phyloP scores from a whole-genome alignment of 2,797 vertebrate genomes.

The Sebastes hubbsi region DNA sequence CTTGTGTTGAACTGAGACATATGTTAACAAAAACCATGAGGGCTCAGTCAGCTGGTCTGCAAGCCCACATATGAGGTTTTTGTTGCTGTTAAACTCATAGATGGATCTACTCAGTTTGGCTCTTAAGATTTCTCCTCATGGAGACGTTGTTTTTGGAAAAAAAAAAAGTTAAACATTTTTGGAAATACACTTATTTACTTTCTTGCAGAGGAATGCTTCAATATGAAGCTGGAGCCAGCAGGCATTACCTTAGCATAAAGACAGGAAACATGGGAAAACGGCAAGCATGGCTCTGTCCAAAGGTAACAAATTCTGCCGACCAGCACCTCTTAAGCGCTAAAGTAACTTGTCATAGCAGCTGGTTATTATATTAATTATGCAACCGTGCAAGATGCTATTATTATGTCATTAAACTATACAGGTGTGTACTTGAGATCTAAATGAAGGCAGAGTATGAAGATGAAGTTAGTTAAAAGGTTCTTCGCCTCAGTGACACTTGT shows the following conservation, averaged over 20 bases:
- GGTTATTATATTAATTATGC: no score
- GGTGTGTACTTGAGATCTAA: no score
- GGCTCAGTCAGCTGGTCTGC: slow-evolving; percentile 7
- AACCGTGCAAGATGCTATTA: no score
- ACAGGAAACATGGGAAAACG: neutral
- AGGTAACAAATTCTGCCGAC: no score
- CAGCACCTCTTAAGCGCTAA: neutral
- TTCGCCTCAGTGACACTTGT: neutral
- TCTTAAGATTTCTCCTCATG: neutral
- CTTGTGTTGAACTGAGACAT: neutral
- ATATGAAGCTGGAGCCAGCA: neutral
- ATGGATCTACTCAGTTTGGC: neutral
- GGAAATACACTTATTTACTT: neutral
- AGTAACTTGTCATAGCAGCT: neutral
- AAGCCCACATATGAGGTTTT: neutral
- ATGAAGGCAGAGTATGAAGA: no score
- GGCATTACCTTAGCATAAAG: neutral
- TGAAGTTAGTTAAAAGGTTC: neutral
- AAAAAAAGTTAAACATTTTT: neutral
- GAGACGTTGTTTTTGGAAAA: neutral
- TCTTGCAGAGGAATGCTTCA: neutral
- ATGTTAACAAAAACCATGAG: neutral
- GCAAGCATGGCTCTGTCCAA: neutral
- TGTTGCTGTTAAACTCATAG: neutral
- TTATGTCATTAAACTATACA: no score